Conservation (phyloP, 2,888 invertebrate genomes). For the Tenodera sinensis region DNA sequence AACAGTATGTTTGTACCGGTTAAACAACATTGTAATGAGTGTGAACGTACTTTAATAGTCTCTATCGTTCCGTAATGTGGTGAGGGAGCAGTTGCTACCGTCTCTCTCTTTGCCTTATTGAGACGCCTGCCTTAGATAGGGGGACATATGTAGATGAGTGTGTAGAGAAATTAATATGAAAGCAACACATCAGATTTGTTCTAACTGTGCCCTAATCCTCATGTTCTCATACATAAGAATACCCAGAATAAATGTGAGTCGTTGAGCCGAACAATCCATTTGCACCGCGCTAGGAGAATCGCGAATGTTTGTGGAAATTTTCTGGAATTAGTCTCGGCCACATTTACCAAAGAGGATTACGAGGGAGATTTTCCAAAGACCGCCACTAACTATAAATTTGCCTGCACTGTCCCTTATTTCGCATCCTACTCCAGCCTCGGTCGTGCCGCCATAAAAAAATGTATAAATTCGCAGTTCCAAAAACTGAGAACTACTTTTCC, state of each 20-base stretch:
- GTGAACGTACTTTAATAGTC: too few species aligned
- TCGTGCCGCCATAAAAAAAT: background rate
- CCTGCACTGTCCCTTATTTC: background rate
- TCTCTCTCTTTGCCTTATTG: too few species aligned
- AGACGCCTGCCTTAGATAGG: too few species aligned
- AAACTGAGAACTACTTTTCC: background rate
- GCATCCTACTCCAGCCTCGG: background rate
- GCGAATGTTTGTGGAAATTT: background rate
- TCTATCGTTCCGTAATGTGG: too few species aligned
- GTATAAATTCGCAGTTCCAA: background rate
- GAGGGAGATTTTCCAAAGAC: background rate
- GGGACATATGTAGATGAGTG: too few species aligned
- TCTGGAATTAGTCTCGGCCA: background rate
- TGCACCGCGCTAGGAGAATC: background rate
- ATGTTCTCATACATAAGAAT: background rate
- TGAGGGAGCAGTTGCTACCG: too few species aligned
- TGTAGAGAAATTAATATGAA: too few species aligned
- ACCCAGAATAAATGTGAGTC: background rate
- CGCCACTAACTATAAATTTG: background rate
- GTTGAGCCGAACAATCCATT: background rate
- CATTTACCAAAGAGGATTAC: background rate
- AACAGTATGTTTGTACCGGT: too few species aligned
- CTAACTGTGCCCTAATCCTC: background rate
- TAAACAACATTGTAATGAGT: too few species aligned
- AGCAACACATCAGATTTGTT: background rate